Evolutionary conservation across 2,113 vertebrate genomes (phyloP), one percentile per base, ranked within the genome.

Genomic region (Gopherus evgoodei): DNA sequence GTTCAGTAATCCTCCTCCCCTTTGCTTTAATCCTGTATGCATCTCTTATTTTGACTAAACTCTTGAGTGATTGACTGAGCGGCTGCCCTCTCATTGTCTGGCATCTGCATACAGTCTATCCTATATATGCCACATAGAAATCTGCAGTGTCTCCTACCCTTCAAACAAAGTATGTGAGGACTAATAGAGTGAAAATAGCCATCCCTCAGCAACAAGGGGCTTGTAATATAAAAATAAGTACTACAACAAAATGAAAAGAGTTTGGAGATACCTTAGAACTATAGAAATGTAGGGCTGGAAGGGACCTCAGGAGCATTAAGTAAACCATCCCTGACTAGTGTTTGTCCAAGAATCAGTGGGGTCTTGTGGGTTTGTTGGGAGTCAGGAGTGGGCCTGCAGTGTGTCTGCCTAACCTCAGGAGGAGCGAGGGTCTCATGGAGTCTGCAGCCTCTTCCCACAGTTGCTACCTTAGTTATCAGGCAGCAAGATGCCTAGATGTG

Each of bases 51-150:
- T 62, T 62, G 29, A 62, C 57, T 59, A 29, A 29, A 59, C 57
- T 59, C 25, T 62, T 62, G 57, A 62, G 52, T 53, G 52, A 53
- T 21, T 53, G 52, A 53, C 54, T 56, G 54, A 24, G 57, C 13
- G 6, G 1, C 53, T 65, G 44, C 19, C 83, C 49, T 16, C 0
- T 44, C 81, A 80, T 10, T 75, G 59, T 89, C 69, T 88, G 59
- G 35, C 62, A 9, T 25, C 59, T 90, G 52, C 0, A 0, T 16
- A 1, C 42, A 38, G 8, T 5, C 22, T 93, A 65, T 31, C 27
- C 25, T 62, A 11, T 62, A 35, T 35, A 31, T 65, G 62, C 35
- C 31, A 65, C 11, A 4, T 35, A 65, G 31, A 65, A 65, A 31
- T 65, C 12, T 29, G 31, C 31, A 65, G 13, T 65, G 13, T 65